Base-by-base conservation (phyloP, 2,113 vertebrate species). In the Poeciliopsis turrubarensis region DNA sequence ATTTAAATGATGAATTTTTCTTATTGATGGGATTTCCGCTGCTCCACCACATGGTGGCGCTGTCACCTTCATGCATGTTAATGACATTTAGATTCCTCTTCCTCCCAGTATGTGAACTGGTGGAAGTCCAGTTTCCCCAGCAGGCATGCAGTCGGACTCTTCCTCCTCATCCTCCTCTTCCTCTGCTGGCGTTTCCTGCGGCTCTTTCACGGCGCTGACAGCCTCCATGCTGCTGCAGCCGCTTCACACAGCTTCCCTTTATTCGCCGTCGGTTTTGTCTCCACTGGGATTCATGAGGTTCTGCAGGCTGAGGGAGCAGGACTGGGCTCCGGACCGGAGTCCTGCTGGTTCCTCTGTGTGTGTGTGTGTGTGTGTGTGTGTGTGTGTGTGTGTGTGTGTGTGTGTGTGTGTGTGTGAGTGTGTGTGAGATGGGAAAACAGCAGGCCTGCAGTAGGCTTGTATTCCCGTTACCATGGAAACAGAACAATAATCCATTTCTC, bases 151-250 rank as follows among this genome's bases (percentile, higher is more conserved):
- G 61, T 72, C 77, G 72, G 81, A 84, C 76, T 86, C 79, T 47
- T 87, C 29, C 30, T 79, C 61, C 31, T 73, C 68, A 64, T 29
- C 79, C 39, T 87, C 29, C 30, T 79, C 61, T 41, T 73, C 68
- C 60, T 32, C 78, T 60, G 82, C 75, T 77, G 86, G 86, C 77
- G 79, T 79, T 77, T 57, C 61, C 34, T 37, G 34, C 77, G 81
- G 75, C 84, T 79, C 81, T 86, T 91, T 88, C 78, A 88, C 74
- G 73, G 68, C 57, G 60, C 41, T 0, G 0, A 22, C 19, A 7
- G 69, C 32, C 70, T 60, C 41, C 41, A 31, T 8, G 65, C 22
- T 26, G 26, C 47, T n/a, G 34, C 34, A 37, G 34, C 34, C 34
- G 10, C 34, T 37, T 37, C 34, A 37, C 34, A 37, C 34, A 37